Evolutionary conservation across 2,797 vertebrate species (phyloP), one percentile per base, ranked within the genome.

Genomic region (Borostomias antarcticus): DNA sequence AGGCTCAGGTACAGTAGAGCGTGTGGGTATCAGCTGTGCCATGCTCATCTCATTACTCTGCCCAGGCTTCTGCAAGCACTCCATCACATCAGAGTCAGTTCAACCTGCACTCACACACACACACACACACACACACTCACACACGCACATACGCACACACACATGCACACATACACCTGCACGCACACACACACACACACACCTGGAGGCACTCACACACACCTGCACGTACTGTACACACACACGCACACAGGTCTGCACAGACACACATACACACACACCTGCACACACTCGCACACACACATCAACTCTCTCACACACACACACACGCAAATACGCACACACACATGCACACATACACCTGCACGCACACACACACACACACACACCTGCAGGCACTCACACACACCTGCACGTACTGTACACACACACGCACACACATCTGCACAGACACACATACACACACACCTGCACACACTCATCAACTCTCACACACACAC

Each of bases 1-100:
- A 50, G 47, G 9, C 21, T 50, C 19, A 4, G 21, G 9, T n/a
- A 21, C 4, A 23, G 8, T 19, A 2, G 19, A 62, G 51, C 61
- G 54, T 21, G 5, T 54, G 54, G 69, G 77, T 77, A 77, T 86
- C 81, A 83, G 81, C 82, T 85, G 78, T 79, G 53, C 77, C 69
- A 33, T 77, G 77, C 83, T 70, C 80, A 79, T 78, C 72, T 82
- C 79, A 88, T 85, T 82, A 88, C 75, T 66, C 47, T 64, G 85
- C 75, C 76, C 81, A 72, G 80, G 73, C 77, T 72, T 77, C 79
- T 82, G 77, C 79, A 81, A 85, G 76, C 81, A 76, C 77, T 86
- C 74, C 78, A 85, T 88, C 85, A 85, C n/a, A 21, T n/a, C 53
- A 19, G 23, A 33, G 54, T 58, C 10, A 57, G 17, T 30, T 59